Conservation (phyloP, 2,888 invertebrate species). For the Caenorhabditis doughertyi region DNA sequence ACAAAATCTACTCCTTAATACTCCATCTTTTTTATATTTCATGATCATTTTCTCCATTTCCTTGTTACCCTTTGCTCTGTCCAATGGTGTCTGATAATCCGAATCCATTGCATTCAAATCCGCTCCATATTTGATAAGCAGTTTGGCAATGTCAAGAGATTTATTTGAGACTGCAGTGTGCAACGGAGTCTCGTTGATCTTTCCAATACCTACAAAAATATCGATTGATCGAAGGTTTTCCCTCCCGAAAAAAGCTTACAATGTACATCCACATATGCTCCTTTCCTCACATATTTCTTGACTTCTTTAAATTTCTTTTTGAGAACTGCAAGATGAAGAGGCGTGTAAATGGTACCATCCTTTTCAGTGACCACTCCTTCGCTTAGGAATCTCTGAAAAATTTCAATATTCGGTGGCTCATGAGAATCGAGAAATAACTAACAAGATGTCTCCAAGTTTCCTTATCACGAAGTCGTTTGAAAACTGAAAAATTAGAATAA, state of each 20-base stretch:
- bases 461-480: not conserved
- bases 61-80: conserved; percentile 7
- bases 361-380: conserved; percentile 13
- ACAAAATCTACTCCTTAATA: conserved; percentile 1
- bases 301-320: conserved; percentile 24
- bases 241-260: not conserved
- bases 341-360: conserved; percentile 28
- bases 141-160: conserved; percentile 2
- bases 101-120: conserved; percentile 13
- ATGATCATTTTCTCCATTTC: conserved; percentile 4
- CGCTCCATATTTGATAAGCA: conserved; percentile 23
- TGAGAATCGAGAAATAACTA: not conserved
- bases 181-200: conserved; percentile 24
- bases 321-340: conserved; percentile 25
- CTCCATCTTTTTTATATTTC: not conserved
- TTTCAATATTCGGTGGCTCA: not conserved
- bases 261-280: conserved; percentile 26
- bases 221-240: not conserved
- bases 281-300: conserved; percentile 18
- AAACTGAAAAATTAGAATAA: no score
- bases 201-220: conserved; percentile 9
- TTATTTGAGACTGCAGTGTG: conserved; percentile 28
- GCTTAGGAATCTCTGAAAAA: conserved; percentile 25
- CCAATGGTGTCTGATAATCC: conserved; percentile 16
- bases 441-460: conserved; percentile 28